Evolutionary conservation across 2,113 vertebrate genomes (phyloP).

Genomic region (Vidua macroura): DNA sequence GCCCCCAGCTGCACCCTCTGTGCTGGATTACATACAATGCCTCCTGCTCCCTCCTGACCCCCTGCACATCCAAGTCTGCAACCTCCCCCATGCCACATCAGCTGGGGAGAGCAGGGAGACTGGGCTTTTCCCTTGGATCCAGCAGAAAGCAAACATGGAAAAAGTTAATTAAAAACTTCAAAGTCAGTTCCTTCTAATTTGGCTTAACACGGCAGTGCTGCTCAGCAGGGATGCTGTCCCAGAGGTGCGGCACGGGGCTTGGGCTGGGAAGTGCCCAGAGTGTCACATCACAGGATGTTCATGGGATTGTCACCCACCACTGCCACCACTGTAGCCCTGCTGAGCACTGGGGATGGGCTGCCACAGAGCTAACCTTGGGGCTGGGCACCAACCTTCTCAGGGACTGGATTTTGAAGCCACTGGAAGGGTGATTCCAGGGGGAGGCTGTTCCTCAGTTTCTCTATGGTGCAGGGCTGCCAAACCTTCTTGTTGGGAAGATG

Average conservation of each 20-base stretch:
- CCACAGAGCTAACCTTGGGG: not conserved
- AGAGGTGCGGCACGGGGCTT: not conserved
- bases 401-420: not conserved
- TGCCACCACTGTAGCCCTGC: not conserved
- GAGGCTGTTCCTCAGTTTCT: not conserved
- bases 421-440: not conserved
- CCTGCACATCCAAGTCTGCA: rapidly evolving
- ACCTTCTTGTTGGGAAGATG: not conserved
- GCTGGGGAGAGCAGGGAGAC: not conserved
- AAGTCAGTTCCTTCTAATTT: slow-evolving; percentile 9
- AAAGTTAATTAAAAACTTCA: slow-evolving; percentile 42
- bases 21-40: not conserved
- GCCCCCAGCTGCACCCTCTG: not conserved
- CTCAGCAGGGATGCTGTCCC: rapidly evolving
- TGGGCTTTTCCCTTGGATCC: not conserved
- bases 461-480: not conserved
- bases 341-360: not conserved
- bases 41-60: not conserved
- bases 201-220: not conserved
- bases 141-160: not conserved
- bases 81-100: rapidly evolving
- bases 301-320: not conserved
- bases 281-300: not conserved
- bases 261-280: not conserved
- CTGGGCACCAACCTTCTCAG: rapidly evolving